Base-by-base conservation (phyloP, 37 sponge, comb jelly and placozoan species). In the Halisarca cf. caerulea region DNA sequence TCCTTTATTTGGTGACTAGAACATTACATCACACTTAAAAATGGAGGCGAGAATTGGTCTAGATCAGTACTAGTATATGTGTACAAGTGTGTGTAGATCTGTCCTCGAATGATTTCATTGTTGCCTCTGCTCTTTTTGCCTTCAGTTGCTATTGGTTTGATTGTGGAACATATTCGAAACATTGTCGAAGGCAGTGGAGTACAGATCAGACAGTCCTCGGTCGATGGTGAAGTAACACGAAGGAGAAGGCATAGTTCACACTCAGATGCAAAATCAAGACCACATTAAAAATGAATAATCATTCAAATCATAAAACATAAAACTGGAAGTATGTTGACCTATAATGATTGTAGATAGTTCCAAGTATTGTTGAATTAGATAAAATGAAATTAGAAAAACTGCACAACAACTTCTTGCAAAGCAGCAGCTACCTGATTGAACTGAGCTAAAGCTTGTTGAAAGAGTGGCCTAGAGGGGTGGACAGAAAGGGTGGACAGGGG, bases 101-200 rank as follows among this genome's bases (percentile, higher is more conserved):
- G 73, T 25, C 35, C 14, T 37, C 53, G 20, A 64, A 23, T 55
- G 23, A 39, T 80, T 18, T 66, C 3, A 4, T 20, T 47, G n/a
- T 38, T 79, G 25, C 80, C 39, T 53, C 40, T 32, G 24, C 57
- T 24, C 14, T 28, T 83, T 44, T 7, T 44, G 4, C 33, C 4
- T 80, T 3, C 64, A 88, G 96, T 98, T 15, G 98, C 96, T 20
- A 95, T 98, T 41, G 84, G 92, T 82, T 77, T 98, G 71, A 98
- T 98, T 25, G 88, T 91, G 4, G 93, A 98, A 44, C 98, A 98
- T 84, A 95, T 98, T 33, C 86, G 80, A 34, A 91, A 93, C 84
- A 95, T 98, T 30, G 80, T 97, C 42, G 66, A 45, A 24, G 91
- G 92, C 15, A 89, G 83, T 21, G 20, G 74, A 2, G 14, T 30